Evolutionary conservation across 2,888 invertebrate species (phyloP).

Genomic region (Chironomus riparius): DNA sequence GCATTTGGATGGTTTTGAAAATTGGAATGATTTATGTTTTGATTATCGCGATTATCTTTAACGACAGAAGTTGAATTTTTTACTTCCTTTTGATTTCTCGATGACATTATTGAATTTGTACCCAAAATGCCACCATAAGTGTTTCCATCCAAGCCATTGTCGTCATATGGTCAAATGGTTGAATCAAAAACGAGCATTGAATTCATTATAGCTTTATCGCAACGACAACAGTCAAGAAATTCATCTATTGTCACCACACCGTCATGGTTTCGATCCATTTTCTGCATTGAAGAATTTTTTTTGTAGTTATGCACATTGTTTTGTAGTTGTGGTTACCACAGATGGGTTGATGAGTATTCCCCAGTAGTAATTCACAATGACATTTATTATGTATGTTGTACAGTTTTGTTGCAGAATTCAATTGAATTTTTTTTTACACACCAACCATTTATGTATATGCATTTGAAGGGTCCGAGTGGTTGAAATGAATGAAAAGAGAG

Average conservation of each 20-base stretch:
- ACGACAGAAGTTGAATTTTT: not conserved
- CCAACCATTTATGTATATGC: too few relatives aligned
- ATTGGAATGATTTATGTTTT: conserved; percentile 1
- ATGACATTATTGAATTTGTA: not conserved
- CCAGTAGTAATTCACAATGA: too few relatives aligned
- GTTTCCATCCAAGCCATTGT: conserved; percentile 2
- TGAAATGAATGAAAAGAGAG: too few relatives aligned
- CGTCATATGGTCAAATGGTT: conserved; percentile 53
- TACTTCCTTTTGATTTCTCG: not conserved
- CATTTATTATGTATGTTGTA: too few relatives aligned
- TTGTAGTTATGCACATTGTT: not conserved
- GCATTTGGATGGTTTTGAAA: not conserved
- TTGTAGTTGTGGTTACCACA: not conserved
- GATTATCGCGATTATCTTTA: not conserved
- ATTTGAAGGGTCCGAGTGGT: too few relatives aligned
- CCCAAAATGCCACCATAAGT: not conserved
- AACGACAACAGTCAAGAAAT: conserved; percentile 69
- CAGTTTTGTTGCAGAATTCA: too few relatives aligned
- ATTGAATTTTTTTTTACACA: too few relatives aligned
- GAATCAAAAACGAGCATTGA: conserved; percentile 72
- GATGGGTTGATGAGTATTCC: too few relatives aligned
- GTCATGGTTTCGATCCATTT: conserved; percentile 77
- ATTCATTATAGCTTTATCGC: conserved; percentile 67
- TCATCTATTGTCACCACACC: conserved; percentile 76
- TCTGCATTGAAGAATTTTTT: conserved; percentile 44